Conservation (phyloP, 1,140 invertebrate species). For the Drosophila virilis region DNA sequence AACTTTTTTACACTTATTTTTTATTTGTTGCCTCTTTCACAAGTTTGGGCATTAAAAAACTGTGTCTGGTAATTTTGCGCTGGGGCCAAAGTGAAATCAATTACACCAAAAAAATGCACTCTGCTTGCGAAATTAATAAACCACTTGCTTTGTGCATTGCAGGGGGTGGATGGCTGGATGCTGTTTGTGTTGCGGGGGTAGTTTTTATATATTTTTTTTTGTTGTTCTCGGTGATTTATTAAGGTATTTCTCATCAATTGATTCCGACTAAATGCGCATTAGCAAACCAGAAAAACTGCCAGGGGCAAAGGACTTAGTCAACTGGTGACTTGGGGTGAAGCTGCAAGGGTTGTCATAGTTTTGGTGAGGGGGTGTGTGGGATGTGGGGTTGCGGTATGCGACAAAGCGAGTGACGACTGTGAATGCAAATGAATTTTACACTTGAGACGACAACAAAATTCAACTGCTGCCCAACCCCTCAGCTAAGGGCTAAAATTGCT, state of each 20-base stretch:
- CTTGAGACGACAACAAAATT: slow-evolving; percentile 70
- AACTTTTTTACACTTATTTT: slow-evolving; percentile 48
- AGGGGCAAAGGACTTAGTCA: background rate
- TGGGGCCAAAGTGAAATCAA: slow-evolving; percentile 67
- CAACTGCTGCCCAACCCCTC: slow-evolving; percentile 17
- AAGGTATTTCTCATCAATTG: slow-evolving; percentile 63
- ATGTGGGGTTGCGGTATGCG: slow-evolving; percentile 9
- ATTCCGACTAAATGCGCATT: slow-evolving; percentile 70
- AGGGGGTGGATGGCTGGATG: background rate
- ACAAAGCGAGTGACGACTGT: slow-evolving; percentile 36
- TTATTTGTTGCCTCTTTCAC: slow-evolving; percentile 32
- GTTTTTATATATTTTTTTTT: slow-evolving; percentile 36
- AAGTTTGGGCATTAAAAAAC: slow-evolving; percentile 39
- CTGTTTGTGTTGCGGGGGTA: slow-evolving; percentile 20
- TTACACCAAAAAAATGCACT: slow-evolving; percentile 64
- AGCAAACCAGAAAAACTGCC: slow-evolving; percentile 46
- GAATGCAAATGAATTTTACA: slow-evolving; percentile 75
- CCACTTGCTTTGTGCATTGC: slow-evolving; percentile 23
- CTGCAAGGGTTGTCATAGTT: background rate
- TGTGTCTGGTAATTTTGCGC: slow-evolving; percentile 32
- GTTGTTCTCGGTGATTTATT: slow-evolving; percentile 52
- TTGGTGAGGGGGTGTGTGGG: background rate
- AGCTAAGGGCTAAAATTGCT: too few species aligned
- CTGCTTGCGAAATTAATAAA: slow-evolving; percentile 69
- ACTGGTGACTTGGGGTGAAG: background rate